These are phyloP conservation scores for Cardiocondyla obscurior DNA, from an alignment of 1,140 invertebrate species.

Conservation along the genomic window DNA sequence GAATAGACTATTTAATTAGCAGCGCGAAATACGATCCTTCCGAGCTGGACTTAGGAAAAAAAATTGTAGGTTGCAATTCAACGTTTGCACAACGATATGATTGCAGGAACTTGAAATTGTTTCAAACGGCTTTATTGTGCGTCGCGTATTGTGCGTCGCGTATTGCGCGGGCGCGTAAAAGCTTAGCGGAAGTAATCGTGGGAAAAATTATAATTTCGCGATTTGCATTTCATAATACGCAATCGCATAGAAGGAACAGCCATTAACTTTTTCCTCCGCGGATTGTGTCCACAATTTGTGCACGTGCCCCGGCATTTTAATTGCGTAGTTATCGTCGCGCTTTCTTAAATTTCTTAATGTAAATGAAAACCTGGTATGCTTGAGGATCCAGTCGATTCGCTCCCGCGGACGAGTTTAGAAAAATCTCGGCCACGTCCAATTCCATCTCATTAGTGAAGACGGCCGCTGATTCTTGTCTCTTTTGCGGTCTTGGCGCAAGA, in stretches of 20 bases:
- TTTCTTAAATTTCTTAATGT: conserved; percentile 47
- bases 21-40: neutral
- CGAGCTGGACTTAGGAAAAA: neutral
- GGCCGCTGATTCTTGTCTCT: conserved; percentile 83
- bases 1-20: neutral
- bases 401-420: conserved; percentile 79
- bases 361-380: conserved; percentile 37
- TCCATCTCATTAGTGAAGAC: conserved; percentile 84
- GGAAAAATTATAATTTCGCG: conserved; percentile 38
- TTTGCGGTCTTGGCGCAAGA: conserved; percentile 82
- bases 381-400: conserved; percentile 66
- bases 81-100: neutral
- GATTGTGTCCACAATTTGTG: conserved; percentile 28
- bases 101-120: conserved; percentile 31
- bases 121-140: conserved; percentile 18
- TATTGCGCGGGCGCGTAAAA: conserved; percentile 20
- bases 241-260: conserved; percentile 8
- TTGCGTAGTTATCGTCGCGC: conserved; percentile 36
- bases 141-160: conserved; percentile 1
- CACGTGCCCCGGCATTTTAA: conserved; percentile 59
- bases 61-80: neutral
- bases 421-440: conserved; percentile 85
- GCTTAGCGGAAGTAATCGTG: neutral
- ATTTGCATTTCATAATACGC: conserved; percentile 39
- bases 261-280: conserved; percentile 28